phyloP scores from a whole-genome alignment of 2,113 vertebrate species.

The Glareola pratincola region DNA sequence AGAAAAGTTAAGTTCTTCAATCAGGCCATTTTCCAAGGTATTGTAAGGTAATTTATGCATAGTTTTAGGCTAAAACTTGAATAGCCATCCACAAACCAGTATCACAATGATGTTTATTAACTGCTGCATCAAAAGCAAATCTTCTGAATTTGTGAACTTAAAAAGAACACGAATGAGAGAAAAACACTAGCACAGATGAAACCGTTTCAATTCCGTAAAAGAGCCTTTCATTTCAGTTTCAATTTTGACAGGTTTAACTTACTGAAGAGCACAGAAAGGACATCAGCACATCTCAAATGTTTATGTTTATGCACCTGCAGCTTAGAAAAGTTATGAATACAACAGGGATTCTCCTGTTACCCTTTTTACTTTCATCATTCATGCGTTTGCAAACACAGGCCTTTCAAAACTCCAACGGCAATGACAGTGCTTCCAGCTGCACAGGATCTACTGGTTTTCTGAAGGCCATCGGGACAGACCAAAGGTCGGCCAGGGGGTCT shows the following conservation, averaged over 20 bases:
- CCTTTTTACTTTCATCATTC: conserved; percentile 12
- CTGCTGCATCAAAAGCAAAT: conserved; percentile 1
- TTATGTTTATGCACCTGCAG: conserved; percentile 38
- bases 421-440: conserved; percentile 22
- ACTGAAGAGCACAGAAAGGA: background rate
- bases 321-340: background rate
- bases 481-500: background rate
- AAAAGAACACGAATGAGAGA: background rate
- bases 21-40: conserved; percentile 17
- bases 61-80: conserved; percentile 1
- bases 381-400: background rate
- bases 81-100: background rate
- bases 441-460: conserved; percentile 14
- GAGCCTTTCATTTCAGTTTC: background rate
- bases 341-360: conserved; percentile 14
- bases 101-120: background rate
- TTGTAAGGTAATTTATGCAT: background rate
- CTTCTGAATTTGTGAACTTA: background rate
- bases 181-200: background rate
- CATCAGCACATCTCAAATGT: background rate
- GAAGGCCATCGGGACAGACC: background rate
- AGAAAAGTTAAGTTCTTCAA: background rate
- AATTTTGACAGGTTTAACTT: background rate
- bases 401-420: background rate
- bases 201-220: background rate